Base-by-base conservation (phyloP, 2,113 vertebrate genomes). In the Oncorhynchus masou region DNA sequence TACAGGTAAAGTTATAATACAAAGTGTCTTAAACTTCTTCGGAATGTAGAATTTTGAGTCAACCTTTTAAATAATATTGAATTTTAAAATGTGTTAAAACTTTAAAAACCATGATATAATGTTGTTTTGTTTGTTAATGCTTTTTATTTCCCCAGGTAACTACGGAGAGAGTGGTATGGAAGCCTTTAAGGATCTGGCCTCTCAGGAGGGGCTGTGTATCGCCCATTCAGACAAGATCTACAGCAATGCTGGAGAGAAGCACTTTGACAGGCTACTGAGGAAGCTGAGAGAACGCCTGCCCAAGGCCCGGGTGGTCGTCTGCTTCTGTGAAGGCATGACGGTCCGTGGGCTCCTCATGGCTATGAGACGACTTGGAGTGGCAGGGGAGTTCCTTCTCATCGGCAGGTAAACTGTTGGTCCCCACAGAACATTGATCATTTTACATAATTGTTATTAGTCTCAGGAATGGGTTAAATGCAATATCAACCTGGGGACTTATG, bases 91-190 rank as follows among this genome's bases (percentile, higher is more conserved):
- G 31, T 8, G 16, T 3, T 29, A 25, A 76, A 76, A 22, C n/a
- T 13, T 13, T 19, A 72, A 59, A 22, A 8, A 49, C 62, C 60
- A 9, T n/a, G 51, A 75, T 39, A 69, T 69, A 20, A 75, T 31
- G 5, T 64, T 68, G 19, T 65, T 66, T 76, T 74, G 34, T 62
- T 70, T 64, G 12, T 45, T 72, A 12, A 27, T 74, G 3, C 5
- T 13, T 74, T 8, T 39, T 31, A 65, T 83, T 45, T 34, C 48
- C 29, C 73, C 91, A 99, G 98, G 97, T 74, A 99, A 98, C 90
- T 99, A 99, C 19, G 98, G 98, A 0, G 98, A 99, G 87, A 99
- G 98, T 13, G 98, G 97, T 77, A 99, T 99, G 97, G 98, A 99
- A 51, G 97, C 96, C 59, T 99, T 99, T 88, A 99, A 97, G 84